These are phyloP conservation scores for Notodonta ziczac DNA, from an alignment of 2,888 invertebrate genomes.

Conservation along the genomic window DNA sequence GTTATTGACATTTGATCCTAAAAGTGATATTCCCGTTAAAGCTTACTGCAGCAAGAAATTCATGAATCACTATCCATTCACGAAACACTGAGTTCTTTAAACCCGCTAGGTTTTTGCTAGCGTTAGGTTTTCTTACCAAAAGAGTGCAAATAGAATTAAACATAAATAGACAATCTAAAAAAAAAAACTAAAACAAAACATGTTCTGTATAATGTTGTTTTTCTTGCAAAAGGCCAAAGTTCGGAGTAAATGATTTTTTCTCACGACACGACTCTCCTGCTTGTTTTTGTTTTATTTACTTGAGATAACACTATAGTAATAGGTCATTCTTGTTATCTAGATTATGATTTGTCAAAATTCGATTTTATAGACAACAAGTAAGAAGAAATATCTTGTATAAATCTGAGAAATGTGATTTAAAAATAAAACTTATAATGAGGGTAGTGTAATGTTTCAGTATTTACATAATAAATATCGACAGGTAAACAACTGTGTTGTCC, in stretches of 20 bases:
- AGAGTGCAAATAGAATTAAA: neutral
- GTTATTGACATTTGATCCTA: neutral
- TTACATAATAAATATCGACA: no score
- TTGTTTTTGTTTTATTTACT: slow-evolving; percentile 11
- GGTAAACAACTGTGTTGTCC: no score
- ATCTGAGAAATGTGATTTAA: no score
- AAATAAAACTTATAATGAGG: no score
- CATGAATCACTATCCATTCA: neutral
- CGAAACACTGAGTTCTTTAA: neutral
- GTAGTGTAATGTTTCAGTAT: no score
- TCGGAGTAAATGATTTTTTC: slow-evolving; percentile 6
- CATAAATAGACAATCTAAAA: neutral
- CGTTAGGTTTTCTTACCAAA: neutral
- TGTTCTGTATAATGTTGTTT: neutral
- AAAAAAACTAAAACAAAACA: neutral
- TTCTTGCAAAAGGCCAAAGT: neutral
- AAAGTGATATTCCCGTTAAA: neutral
- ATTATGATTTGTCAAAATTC: no score
- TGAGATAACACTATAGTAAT: slow-evolving; percentile 3
- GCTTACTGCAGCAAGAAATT: neutral
- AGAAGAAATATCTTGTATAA: no score
- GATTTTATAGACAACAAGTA: neutral
- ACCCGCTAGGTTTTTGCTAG: neutral
- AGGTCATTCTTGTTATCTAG: neutral
- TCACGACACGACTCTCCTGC: neutral